Conservation (phyloP, 2,113 vertebrate genomes). For the Catagonus wagneri region DNA sequence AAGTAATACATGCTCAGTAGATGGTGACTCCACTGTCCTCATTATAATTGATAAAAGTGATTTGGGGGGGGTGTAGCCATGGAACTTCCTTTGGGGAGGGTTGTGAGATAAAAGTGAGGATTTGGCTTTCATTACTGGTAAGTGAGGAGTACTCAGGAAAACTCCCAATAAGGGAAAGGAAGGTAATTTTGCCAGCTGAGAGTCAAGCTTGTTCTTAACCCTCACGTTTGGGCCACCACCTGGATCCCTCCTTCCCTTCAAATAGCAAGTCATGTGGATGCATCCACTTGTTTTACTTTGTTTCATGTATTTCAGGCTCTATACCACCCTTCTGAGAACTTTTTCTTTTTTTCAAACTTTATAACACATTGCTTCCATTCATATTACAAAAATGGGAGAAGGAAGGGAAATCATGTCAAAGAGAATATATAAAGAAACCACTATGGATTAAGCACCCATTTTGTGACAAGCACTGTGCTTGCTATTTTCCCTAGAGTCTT, state of each 20-base stretch:
- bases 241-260: background rate
- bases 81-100: background rate
- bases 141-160: background rate
- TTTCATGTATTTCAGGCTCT: background rate
- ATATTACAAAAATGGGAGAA: background rate
- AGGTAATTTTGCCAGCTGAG: background rate
- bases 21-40: background rate
- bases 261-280: background rate
- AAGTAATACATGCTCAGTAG: background rate
- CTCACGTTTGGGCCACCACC: background rate
- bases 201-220: background rate
- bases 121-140: background rate
- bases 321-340: background rate
- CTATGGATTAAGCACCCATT: background rate
- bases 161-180: background rate
- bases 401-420: background rate
- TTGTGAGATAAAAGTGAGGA: background rate
- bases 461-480: background rate
- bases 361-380: background rate
- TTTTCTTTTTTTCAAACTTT: conserved; percentile 7
- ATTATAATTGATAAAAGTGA: background rate
- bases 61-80: background rate
- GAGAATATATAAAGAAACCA: background rate
- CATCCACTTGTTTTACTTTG: background rate
- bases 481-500: background rate